Conservation (phyloP, 2,888 invertebrate species). For the Neuroscelio doddi region DNA sequence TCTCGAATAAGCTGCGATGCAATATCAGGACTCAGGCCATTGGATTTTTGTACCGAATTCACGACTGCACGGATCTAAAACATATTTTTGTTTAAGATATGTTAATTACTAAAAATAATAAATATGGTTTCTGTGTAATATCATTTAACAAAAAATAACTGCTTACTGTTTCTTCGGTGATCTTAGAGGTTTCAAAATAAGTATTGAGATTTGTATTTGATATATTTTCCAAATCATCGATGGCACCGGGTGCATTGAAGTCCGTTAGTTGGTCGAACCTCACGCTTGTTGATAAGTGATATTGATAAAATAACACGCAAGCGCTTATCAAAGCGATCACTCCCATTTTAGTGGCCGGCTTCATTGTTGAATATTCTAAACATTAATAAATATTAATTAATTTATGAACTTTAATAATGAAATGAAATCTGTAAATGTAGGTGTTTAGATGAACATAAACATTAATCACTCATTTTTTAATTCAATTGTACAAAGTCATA, state of each 20-base stretch:
- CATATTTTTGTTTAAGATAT: neutral
- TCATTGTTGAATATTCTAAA: slow-evolving; percentile 67
- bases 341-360: slow-evolving; percentile 78
- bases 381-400: too few relatives aligned
- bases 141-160: too few relatives aligned
- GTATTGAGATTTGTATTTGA: slow-evolving; percentile 55
- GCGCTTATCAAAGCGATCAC: slow-evolving; percentile 77
- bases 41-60: slow-evolving; percentile 55
- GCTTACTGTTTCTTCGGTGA: slow-evolving; percentile 59
- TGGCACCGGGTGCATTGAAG: slow-evolving; percentile 56
- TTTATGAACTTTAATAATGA: too few relatives aligned
- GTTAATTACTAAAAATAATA: too few relatives aligned
- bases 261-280: slow-evolving; percentile 62
- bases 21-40: slow-evolving; percentile 64
- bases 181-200: slow-evolving; percentile 51
- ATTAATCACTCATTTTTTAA: too few relatives aligned
- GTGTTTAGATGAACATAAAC: too few relatives aligned
- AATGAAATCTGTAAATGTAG: too few relatives aligned
- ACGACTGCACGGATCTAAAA: slow-evolving; percentile 60
- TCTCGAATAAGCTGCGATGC: slow-evolving; percentile 57
- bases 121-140: too few relatives aligned
- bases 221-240: slow-evolving; percentile 54
- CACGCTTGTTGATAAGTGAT: slow-evolving; percentile 75
- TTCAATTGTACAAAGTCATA: too few relatives aligned
- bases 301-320: slow-evolving; percentile 79